Conservation (phyloP, 37 sponge, comb jelly and placozoan species). For the Trichoplax adhaerens region DNA sequence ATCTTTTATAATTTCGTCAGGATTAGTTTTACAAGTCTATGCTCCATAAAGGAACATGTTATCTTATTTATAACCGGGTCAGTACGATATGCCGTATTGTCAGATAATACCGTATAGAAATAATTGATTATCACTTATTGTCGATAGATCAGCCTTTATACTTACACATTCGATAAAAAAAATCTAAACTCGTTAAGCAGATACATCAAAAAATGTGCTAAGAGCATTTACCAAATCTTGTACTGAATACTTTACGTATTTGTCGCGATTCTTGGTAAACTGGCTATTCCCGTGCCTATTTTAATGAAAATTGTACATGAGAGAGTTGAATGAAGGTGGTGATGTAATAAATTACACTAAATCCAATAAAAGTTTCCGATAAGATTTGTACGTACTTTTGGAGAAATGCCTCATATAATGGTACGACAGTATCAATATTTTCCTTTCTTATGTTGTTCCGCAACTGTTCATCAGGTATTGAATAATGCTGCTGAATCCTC, state of each 20-base stretch:
- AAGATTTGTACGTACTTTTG: slow-evolving; percentile 18
- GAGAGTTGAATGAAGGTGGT: not conserved
- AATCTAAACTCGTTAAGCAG: slow-evolving; percentile 17
- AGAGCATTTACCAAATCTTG: slow-evolving; percentile 35
- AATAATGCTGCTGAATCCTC: slow-evolving; percentile 51
- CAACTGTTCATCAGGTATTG: slow-evolving; percentile 56
- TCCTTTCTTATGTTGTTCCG: slow-evolving; percentile 30
- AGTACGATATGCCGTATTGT: too few species aligned
- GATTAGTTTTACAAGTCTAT: too few species aligned
- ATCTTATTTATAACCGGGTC: too few species aligned
- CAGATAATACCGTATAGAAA: too few species aligned
- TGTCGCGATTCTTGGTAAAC: slow-evolving; percentile 82
- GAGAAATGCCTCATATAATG: slow-evolving; percentile 41
- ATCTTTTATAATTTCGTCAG: too few species aligned
- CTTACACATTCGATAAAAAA: not conserved
- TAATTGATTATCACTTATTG: too few species aligned
- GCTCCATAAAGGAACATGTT: too few species aligned
- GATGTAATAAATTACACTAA: not conserved
- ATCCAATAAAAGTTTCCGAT: too few species aligned
- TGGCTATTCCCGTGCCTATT: slow-evolving; percentile 27
- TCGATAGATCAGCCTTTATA: too few species aligned
- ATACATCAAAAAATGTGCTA: slow-evolving; percentile 59
- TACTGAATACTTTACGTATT: slow-evolving; percentile 66
- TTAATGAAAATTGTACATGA: not conserved
- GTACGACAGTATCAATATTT: slow-evolving; percentile 36